These are phyloP conservation scores for Drosophila virilis DNA, from an alignment of 1,140 invertebrate species.

Conservation along the genomic window DNA sequence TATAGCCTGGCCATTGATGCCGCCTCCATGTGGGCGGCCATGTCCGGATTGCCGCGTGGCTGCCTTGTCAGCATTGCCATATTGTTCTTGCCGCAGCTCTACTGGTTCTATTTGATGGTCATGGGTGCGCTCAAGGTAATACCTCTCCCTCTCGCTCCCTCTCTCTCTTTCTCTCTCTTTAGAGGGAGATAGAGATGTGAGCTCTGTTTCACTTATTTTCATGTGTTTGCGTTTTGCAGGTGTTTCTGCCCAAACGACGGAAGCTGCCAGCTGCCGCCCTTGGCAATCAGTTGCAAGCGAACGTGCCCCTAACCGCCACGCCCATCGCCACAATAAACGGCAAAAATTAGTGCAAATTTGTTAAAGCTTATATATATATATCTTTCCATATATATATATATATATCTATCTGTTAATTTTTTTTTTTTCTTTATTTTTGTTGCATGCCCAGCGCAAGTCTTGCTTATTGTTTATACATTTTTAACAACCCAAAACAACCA, in stretches of 20 bases:
- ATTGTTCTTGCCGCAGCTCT: constrained; percentile 88
- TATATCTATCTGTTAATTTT: constrained; percentile 10
- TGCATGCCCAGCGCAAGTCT: neutral
- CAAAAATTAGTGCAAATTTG: constrained; percentile 70
- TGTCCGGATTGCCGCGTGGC: constrained; percentile 85
- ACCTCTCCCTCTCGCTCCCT: constrained; percentile 20
- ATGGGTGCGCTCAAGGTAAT: constrained; percentile 87
- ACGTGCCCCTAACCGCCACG: constrained; percentile 7
- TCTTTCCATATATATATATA: too few relatives aligned
- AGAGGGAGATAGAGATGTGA: neutral
- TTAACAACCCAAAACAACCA: neutral
- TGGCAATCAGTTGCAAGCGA: neutral
- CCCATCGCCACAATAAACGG: constrained; percentile 41
- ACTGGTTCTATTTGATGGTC: constrained; percentile 90
- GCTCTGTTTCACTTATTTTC: neutral
- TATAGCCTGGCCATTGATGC: constrained; percentile 86
- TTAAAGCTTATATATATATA: constrained; percentile 38
- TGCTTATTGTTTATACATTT: constrained; percentile 8
- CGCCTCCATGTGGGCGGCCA: constrained; percentile 85
- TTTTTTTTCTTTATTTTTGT: neutral
- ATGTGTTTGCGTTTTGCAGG: constrained; percentile 39
- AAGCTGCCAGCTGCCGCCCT: constrained; percentile 24
- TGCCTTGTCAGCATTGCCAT: constrained; percentile 88
- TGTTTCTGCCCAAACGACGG: constrained; percentile 59
- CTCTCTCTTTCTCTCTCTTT: neutral